Evolutionary conservation across 2,888 invertebrate genomes (phyloP).

Genomic region (Keiferia lycopersicella): DNA sequence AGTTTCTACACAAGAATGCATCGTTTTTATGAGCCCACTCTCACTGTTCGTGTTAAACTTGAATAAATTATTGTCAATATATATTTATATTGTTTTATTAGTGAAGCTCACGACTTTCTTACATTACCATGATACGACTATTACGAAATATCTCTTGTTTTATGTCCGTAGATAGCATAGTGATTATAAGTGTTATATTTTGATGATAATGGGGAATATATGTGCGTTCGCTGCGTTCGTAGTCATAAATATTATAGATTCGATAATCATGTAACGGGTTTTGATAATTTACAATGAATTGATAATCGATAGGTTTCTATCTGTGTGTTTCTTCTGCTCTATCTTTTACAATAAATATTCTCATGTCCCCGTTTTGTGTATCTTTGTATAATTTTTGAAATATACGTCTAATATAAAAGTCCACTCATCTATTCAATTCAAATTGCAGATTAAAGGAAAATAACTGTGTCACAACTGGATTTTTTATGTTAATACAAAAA

Average conservation of each 20-base stretch:
- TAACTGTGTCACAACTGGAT: not conserved
- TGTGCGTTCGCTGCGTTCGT: constrained; percentile 30
- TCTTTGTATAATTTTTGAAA: constrained; percentile 4
- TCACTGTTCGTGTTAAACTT: constrained; percentile 39
- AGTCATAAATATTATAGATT: constrained; percentile 26
- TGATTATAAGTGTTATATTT: constrained; percentile 48
- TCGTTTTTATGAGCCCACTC: constrained; percentile 9
- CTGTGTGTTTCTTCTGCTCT: constrained; percentile 11
- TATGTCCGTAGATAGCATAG: constrained; percentile 42
- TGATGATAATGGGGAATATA: constrained; percentile 47
- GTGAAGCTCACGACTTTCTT: constrained; percentile 56
- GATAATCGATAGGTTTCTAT: constrained; percentile 19
- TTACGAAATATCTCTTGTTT: constrained; percentile 56
- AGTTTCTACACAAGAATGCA: constrained; percentile 3
- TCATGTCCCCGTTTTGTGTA: constrained; percentile 1
- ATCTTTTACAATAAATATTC: constrained; percentile 19
- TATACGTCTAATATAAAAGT: no score
- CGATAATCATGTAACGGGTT: constrained; percentile 23
- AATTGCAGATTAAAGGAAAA: no score
- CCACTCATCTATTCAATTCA: no score
- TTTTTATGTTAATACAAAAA: not conserved
- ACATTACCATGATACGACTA: constrained; percentile 56
- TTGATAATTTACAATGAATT: constrained; percentile 22
- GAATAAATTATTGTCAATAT: constrained; percentile 76
- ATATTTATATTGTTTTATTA: constrained; percentile 77